Percentiles rank a stretch among this genome's conserved stretches.
phyloP scores from a whole-genome alignment of 1,140 invertebrate genomes.

The Macrobrachium rosenbergii region DNA sequence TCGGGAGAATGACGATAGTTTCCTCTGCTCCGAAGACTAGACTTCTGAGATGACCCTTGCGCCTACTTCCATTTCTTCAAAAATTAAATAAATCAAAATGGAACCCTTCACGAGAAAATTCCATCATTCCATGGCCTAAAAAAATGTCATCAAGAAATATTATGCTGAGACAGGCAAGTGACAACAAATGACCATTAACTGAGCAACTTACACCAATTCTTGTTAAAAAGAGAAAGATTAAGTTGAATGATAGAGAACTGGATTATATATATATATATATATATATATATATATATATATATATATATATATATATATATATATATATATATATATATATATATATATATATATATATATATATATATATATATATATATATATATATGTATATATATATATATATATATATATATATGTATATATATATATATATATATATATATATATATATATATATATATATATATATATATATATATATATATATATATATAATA shows the following conservation, averaged over 20 bases:
- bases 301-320: slow-evolving; percentile 13
- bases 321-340: slow-evolving; percentile 18
- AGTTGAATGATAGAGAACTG: no score
- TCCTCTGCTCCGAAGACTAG: background rate
- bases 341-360: slow-evolving; percentile 11
- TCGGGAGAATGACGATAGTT: slow-evolving; percentile 1
- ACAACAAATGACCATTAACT: no score
- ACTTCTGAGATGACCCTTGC: background rate
- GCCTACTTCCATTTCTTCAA: background rate
- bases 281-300: slow-evolving; percentile 18
- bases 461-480: slow-evolving; percentile 13
- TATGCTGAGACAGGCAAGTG: no score
- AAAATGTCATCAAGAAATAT: no score
- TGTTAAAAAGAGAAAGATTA: no score
- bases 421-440: slow-evolving; percentile 2
- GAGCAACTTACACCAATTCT: no score
- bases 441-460: background rate
- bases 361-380: background rate
- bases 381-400: slow-evolving; percentile 13
- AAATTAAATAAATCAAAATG: no score
- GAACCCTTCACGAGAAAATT: no score
- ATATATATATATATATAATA: slow-evolving; percentile 10
- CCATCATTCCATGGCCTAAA: no score
- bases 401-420: slow-evolving; percentile 2
- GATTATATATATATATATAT: background rate